Evolutionary conservation across 1,140 invertebrate genomes (phyloP).

Genomic region (Apis cerana): DNA sequence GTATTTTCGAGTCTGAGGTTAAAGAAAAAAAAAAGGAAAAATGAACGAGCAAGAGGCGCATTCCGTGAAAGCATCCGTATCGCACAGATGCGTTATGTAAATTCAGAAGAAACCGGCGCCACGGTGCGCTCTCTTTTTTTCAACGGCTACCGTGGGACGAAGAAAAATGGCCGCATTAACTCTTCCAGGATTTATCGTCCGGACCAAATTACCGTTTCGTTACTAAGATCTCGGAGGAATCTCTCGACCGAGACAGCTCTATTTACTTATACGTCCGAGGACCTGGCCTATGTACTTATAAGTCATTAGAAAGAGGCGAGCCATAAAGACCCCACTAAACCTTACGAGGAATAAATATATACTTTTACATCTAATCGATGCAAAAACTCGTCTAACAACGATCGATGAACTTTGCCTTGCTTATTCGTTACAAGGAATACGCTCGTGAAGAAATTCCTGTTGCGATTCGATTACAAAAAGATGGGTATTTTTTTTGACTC

Average conservation of each 20-base stretch:
- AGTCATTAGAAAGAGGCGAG: slow-evolving; percentile 44
- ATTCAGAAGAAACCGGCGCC: slow-evolving; percentile 36
- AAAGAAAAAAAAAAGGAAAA: not conserved
- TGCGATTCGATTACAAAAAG: no score
- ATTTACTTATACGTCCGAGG: slow-evolving; percentile 11
- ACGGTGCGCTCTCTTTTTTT: slow-evolving; percentile 8
- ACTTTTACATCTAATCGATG: not conserved
- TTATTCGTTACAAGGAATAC: no score
- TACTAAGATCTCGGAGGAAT: slow-evolving; percentile 24
- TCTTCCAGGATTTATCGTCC: slow-evolving; percentile 34
- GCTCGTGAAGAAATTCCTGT: no score
- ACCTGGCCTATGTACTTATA: slow-evolving; percentile 32
- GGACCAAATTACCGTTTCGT: slow-evolving; percentile 38
- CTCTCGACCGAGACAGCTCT: slow-evolving; percentile 20
- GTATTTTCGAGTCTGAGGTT: no score
- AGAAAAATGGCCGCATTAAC: slow-evolving; percentile 51
- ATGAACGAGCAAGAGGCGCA: slow-evolving; percentile 9
- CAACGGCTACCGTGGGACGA: not conserved
- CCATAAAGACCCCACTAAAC: not conserved
- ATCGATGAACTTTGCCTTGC: not conserved
- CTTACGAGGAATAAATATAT: not conserved
- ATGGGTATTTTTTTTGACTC: no score
- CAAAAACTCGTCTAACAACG: slow-evolving; percentile 3
- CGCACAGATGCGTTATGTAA: slow-evolving; percentile 32
- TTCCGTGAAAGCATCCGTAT: slow-evolving; percentile 8